Conservation (phyloP, 2,113 vertebrate genomes). For the Ornithorhynchus anatinus region DNA sequence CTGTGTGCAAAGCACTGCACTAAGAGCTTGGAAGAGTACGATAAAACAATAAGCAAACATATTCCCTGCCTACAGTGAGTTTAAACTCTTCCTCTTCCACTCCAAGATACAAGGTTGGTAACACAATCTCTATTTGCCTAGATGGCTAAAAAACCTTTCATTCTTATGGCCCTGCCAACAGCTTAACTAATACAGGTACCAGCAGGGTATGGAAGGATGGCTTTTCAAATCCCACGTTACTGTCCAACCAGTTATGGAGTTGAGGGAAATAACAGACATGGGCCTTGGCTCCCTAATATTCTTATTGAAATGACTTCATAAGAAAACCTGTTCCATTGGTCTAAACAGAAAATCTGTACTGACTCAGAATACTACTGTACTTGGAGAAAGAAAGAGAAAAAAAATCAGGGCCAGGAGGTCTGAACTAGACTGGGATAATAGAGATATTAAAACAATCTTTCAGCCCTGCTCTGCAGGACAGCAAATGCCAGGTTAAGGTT, state of each 20-base stretch:
- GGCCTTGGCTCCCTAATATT: background rate
- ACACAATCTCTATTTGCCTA: background rate
- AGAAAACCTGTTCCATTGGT: background rate
- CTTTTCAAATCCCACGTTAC: background rate
- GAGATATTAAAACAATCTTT: background rate
- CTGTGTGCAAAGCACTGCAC: too few species aligned
- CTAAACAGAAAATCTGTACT: background rate
- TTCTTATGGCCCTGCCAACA: background rate
- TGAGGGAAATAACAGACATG: background rate
- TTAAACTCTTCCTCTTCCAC: constrained; percentile 19
- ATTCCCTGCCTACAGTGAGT: too few species aligned
- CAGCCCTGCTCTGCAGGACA: background rate
- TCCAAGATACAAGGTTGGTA: background rate
- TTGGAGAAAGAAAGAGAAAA: background rate
- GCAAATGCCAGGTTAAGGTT: background rate
- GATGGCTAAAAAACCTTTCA: background rate
- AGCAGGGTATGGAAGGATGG: background rate
- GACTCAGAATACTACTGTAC: background rate
- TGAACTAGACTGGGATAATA: background rate
- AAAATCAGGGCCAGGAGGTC: background rate
- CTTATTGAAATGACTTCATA: background rate
- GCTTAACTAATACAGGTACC: background rate
- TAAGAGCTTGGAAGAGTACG: too few species aligned
- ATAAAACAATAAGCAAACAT: too few species aligned
- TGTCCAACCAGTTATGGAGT: background rate